These are phyloP conservation scores for Lepus oiostolus DNA, from an alignment of 2,797 vertebrate species.

Conservation along the genomic window DNA sequence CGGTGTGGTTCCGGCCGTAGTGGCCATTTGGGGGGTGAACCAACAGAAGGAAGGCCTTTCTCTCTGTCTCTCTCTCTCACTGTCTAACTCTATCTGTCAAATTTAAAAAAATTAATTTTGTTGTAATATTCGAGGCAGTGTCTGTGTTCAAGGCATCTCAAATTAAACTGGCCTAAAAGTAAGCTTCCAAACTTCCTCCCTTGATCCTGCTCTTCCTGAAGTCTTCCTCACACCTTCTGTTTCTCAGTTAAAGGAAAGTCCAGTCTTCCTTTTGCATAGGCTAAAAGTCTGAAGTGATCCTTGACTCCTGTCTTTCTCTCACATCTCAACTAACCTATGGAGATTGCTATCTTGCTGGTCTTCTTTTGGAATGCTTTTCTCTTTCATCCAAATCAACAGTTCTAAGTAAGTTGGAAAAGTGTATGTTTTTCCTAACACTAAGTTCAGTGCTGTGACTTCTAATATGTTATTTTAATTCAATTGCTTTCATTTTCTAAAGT, in stretches of 20 bases:
- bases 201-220: background rate
- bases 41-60: too few species aligned
- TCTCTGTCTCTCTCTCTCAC: too few species aligned
- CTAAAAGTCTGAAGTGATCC: background rate
- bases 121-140: background rate
- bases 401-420: slow-evolving; percentile 20
- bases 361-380: slow-evolving; percentile 24
- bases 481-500: slow-evolving; percentile 53
- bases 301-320: background rate
- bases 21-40: too few species aligned
- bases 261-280: background rate
- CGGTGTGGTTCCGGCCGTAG: too few species aligned
- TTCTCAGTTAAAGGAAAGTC: background rate
- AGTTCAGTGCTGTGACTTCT: background rate
- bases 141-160: background rate
- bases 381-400: slow-evolving; percentile 21
- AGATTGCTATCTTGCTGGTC: background rate
- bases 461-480: slow-evolving; percentile 36
- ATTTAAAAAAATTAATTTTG: background rate
- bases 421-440: background rate
- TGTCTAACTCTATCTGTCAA: too few species aligned
- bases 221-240: background rate
- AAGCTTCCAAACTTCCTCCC: background rate
- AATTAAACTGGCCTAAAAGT: background rate
- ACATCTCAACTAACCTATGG: background rate